phyloP scores from a whole-genome alignment of 2,797 vertebrate species.

The Propithecus perrieri region DNA sequence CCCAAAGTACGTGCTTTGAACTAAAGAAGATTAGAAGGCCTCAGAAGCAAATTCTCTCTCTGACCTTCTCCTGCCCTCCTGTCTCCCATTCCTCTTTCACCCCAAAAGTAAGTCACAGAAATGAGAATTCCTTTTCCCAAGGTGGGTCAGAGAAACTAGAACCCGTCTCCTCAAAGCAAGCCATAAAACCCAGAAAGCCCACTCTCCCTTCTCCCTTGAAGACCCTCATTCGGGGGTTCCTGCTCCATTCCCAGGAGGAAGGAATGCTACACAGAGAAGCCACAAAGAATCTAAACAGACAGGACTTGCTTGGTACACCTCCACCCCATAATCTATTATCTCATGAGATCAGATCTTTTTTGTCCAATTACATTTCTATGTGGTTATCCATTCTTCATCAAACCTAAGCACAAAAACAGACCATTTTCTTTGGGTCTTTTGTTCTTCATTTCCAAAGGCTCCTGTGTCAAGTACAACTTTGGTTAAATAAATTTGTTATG shows the following conservation, averaged over 20 bases:
- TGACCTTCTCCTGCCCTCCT: neutral
- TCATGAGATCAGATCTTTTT: neutral
- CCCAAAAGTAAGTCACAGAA: neutral
- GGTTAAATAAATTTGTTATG: neutral
- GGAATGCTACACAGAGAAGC: neutral
- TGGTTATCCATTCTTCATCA: neutral
- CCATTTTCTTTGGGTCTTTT: neutral
- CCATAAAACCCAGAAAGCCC: neutral
- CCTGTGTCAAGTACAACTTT: neutral
- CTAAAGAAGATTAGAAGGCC: neutral
- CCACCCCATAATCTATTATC: neutral
- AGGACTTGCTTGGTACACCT: neutral
- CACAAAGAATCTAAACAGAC: neutral
- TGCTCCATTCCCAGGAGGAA: neutral
- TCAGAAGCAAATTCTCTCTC: neutral
- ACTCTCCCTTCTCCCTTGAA: neutral
- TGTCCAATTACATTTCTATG: neutral
- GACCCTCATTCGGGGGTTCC: neutral
- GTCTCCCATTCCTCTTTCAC: neutral
- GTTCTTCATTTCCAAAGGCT: neutral
- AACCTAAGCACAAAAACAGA: neutral
- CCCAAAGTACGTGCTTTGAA: neutral
- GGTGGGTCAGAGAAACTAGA: neutral
- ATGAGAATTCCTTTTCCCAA: neutral
- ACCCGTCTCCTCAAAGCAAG: neutral